Evolutionary conservation across 2,797 vertebrate genomes (phyloP).

Genomic region (Serranus cabrilla): DNA sequence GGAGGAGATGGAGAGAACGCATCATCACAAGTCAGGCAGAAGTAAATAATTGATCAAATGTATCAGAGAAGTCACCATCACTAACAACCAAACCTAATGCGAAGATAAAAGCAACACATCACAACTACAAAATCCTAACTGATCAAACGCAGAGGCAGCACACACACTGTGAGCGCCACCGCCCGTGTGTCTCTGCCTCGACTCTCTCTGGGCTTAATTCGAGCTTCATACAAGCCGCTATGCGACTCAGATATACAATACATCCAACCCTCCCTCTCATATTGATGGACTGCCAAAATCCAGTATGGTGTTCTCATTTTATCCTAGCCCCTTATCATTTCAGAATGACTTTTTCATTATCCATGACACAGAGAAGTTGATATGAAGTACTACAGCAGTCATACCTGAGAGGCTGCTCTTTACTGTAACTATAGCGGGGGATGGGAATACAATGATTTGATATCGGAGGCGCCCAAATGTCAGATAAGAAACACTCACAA

Average conservation of each 20-base stretch:
- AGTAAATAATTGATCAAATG: slow-evolving; percentile 85
- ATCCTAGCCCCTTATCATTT: slow-evolving; percentile 60
- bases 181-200: slow-evolving; percentile 56
- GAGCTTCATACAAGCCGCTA: slow-evolving; percentile 58
- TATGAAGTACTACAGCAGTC: slow-evolving; percentile 49
- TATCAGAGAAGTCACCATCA: slow-evolving; percentile 77
- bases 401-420: slow-evolving; percentile 55
- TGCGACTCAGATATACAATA: slow-evolving; percentile 65
- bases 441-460: slow-evolving; percentile 48
- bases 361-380: slow-evolving; percentile 60
- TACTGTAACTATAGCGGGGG: slow-evolving; percentile 40
- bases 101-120: slow-evolving; percentile 79
- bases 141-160: slow-evolving; percentile 75
- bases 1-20: slow-evolving; percentile 60
- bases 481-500: slow-evolving; percentile 39
- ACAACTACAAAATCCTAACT: slow-evolving; percentile 74
- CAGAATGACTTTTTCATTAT: slow-evolving; percentile 65
- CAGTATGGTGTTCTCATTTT: slow-evolving; percentile 56
- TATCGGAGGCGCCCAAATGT: slow-evolving; percentile 40
- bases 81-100: slow-evolving; percentile 82
- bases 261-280: slow-evolving; percentile 55
- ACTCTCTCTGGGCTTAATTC: slow-evolving; percentile 64
- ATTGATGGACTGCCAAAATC: slow-evolving; percentile 69
- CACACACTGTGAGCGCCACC: slow-evolving; percentile 45
- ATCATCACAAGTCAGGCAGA: slow-evolving; percentile 69